Base-by-base conservation (phyloP, 2,797 vertebrate genomes). In the Chiloscyllium punctatum region DNA sequence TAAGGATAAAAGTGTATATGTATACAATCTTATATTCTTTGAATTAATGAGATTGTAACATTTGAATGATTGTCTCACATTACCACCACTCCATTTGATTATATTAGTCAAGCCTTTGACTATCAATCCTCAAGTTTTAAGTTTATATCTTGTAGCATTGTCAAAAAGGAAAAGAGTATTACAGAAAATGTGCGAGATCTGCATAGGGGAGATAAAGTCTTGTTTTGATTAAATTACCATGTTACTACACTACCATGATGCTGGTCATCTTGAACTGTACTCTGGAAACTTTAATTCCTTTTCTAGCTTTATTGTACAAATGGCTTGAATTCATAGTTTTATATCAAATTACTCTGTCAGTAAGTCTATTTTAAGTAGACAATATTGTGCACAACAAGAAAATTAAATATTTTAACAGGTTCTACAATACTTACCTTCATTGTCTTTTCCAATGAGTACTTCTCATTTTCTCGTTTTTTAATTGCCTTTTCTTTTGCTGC, bases 401-500 rank as follows among this genome's bases (percentile, higher is more conserved):
- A 42, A 42, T 25, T 23, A 92, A 92, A 69, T 42, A 69, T 11
- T 92, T 62, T 21, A 66, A 69, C n/a, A 69, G 8, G 0, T 69
- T 25, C 3, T 42, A 68, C 66, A 92, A 92, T 51, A 94, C 18
- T 96, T 96, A 99, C 99, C 98, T 98, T 98, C 98, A 99, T 98
- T 97, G 98, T 98, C 94, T 97, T 98, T 96, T 98, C 97, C 96
- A 99, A 97, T 4, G 98, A 96, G 69, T 98, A 98, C 96, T 98
- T 99, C 88, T 97, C 98, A 95, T 98, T 98, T 71, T 98, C 97
- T 72, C 97, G 97, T 96, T 97, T 98, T 96, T 97, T 97, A 77
- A 96, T 88, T 21, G 97, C 97, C 96, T 97, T 99, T 95, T 97
- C 97, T 96, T 97, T 97, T 0, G 95, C 96, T 88, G 98, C 97